Evolutionary conservation across 2,888 invertebrate species (phyloP).

Genomic region (Hirtodrosophila duncani): DNA sequence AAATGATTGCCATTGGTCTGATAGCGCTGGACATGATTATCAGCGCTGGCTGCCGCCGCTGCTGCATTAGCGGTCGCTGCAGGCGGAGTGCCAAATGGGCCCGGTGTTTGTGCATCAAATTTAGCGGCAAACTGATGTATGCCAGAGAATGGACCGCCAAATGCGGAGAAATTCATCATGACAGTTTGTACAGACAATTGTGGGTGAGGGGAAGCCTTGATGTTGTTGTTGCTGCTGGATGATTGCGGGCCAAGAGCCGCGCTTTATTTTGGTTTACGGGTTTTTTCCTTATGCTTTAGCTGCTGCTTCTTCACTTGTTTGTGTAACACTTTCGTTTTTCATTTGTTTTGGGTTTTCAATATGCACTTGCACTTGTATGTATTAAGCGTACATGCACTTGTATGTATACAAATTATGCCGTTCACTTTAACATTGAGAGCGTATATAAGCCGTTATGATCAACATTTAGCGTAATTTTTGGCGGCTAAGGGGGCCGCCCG

Average conservation of each 20-base stretch:
- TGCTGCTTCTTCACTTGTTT: conserved; percentile 38
- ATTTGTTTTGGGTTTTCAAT: conserved; percentile 26
- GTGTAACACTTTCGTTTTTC: conserved; percentile 56
- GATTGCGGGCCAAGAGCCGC: too few relatives aligned
- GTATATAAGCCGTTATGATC: too few relatives aligned
- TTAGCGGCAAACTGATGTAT: conserved; percentile 79
- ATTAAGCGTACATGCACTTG: too few relatives aligned
- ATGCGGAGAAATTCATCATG: conserved; percentile 79
- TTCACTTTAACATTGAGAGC: too few relatives aligned
- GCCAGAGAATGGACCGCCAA: conserved; percentile 78
- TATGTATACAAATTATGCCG: too few relatives aligned
- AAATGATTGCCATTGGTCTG: conserved; percentile 79
- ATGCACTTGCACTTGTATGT: conserved; percentile 25
- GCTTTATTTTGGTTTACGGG: conserved; percentile 15
- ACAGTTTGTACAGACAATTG: conserved; percentile 48
- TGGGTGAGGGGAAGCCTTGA: background rate
- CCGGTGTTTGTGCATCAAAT: conserved; percentile 78
- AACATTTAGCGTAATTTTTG: too few relatives aligned
- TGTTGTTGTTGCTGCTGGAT: too few relatives aligned
- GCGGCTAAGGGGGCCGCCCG: too few relatives aligned
- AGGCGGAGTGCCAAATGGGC: conserved; percentile 77
- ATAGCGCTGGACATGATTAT: conserved; percentile 78
- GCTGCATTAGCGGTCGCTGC: conserved; percentile 73
- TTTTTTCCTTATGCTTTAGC: background rate
- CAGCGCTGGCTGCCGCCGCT: conserved; percentile 55